Base-by-base conservation (phyloP, 2,113 vertebrate species). In the Callocephalon fimbriatum region DNA sequence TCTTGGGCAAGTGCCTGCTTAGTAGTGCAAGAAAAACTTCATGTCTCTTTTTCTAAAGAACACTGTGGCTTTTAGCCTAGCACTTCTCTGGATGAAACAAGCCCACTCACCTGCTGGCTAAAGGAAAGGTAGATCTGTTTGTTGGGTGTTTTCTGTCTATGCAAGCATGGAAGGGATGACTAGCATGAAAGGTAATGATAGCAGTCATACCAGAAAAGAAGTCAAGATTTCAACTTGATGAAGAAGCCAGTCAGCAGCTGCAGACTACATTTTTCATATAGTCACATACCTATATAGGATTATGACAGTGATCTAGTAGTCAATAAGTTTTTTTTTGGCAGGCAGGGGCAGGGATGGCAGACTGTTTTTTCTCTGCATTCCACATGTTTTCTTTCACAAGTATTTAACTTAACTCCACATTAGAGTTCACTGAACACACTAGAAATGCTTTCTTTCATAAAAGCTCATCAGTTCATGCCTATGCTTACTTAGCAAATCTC, bases 231-330 rank as follows among this genome's bases (percentile, higher is more conserved):
- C 67, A 45, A 2, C 16, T 47, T 37, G 27, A 19, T n/a, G 56
- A 68, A 51, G 48, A 38, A 29, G 10, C 61, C 6, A 17, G 7
- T 22, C 63, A 40, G 58, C 51, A 95, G 35, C 62, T 84, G 31
- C 14, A 48, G 26, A 29, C 18, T 62, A 2, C 31, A 9, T 95
- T 98, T 98, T 63, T 98, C 98, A 15, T 97, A 97, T 15, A 95
- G 95, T 94, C 97, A 97, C 13, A 95, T 94, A 1, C 8, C 45
- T 65, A 9, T 48, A 18, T 61, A 42, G 63, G 35, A 44, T 70
- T 16, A 40, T 38, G 72, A 70, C 48, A 37, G 40, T 65, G 51
- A 75, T 22, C 48, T 45, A 20, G 38, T 32, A 74, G 29, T 77
- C 32, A 45, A 3, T 26, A 38, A 45, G 10, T 5, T 7, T 48